Evolutionary conservation across 92 coral and sea anemone species (phyloP), one percentile per base, ranked within the genome.

Genomic region (Isaurus tuberculatus): DNA sequence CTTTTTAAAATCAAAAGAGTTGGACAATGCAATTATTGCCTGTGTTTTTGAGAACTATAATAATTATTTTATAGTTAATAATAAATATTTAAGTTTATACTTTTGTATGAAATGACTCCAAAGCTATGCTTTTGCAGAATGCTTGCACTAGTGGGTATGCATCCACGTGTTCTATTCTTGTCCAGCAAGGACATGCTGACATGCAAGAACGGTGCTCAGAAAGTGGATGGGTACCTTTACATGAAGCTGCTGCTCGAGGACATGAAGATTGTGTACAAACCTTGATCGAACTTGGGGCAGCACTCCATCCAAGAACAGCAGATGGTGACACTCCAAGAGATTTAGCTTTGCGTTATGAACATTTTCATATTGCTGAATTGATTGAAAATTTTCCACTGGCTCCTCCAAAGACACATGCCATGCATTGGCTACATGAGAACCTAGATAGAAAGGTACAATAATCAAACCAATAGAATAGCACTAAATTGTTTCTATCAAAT

Each of bases 311-410:
- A 4, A 88, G 99, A 36, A 86, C 99, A 14, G 25, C 79, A 29
- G 99, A 97, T 31, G 99, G 99, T 0, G 98, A 97, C 90, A 97
- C 94, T 0, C 99, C 99, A 43, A 90, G 94, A 72, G 99, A 97
- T 61, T 91, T 97, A 78, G 98, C 99, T 31, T 84, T 94, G 75
- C 89, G 94, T 32, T 89, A 79, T 66, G 99, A 94, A 51, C 91
- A 92, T 86, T 73, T 64, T 29, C 91, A 90, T 36, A 89, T 97
- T 48, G 95, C 95, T 6, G 95, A 87, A 33, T 46, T 90, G 79
- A 88, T 97, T 73, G 99, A 95, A 70, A 92, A 80, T 79, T 89
- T 90, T 67, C 91, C 91, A 14, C 84, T 85, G 67, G 84, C 93
- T 29, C 75, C 97, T 1, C 99, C 99, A n/a, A 94, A 89, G 90